Evolutionary conservation across 1,140 invertebrate genomes (phyloP).

Genomic region (Diachasma alloeum): DNA sequence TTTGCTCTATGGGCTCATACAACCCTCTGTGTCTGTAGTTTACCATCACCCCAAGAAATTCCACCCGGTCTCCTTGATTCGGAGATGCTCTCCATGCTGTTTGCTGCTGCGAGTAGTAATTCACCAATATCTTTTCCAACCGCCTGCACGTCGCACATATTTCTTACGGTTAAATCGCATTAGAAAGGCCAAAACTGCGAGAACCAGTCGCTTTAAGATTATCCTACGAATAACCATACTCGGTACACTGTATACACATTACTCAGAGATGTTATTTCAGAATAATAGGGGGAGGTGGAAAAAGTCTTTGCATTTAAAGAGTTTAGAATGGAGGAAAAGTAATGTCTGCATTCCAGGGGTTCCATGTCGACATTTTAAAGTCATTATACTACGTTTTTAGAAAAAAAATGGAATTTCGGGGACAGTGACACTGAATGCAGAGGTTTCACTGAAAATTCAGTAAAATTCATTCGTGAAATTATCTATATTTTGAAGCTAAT

Average conservation of each 20-base stretch:
- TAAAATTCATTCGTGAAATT: no score
- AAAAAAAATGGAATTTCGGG: no score
- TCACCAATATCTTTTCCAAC: constrained; percentile 15
- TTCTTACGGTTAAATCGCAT: constrained; percentile 4
- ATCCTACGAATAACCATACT: not conserved
- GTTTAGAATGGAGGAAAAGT: not conserved
- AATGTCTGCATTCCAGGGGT: not conserved
- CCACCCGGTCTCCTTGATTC: constrained; percentile 24
- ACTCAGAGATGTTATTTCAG: not conserved
- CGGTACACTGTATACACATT: not conserved
- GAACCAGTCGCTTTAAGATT: not conserved
- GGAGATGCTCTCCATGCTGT: not conserved
- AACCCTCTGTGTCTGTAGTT: not conserved
- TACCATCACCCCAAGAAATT: constrained; percentile 20
- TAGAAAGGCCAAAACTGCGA: not conserved
- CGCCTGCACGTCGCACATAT: not conserved
- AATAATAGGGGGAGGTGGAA: not conserved
- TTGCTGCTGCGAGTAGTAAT: not conserved
- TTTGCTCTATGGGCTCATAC: constrained; percentile 17
- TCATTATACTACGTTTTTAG: no score
- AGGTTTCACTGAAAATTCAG: no score
- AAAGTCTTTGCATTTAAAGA: not conserved
- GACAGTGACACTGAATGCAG: no score
- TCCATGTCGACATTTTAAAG: not conserved
- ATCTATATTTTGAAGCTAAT: no score